These are phyloP conservation scores for Cygnus buccinator DNA, from an alignment of 2,113 vertebrate species.

Conservation along the genomic window DNA sequence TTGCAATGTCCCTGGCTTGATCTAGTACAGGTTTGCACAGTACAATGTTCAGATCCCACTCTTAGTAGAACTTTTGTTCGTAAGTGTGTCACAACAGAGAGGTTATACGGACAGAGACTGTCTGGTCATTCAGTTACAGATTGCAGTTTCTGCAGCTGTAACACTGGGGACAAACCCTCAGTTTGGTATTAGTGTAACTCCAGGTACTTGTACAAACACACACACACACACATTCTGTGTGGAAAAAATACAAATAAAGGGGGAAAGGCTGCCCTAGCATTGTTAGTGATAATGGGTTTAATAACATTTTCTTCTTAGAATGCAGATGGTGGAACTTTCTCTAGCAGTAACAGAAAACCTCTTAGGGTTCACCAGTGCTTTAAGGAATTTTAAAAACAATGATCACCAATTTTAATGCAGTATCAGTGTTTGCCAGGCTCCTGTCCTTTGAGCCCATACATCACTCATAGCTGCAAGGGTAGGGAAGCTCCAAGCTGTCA, in stretches of 20 bases:
- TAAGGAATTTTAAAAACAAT: background rate
- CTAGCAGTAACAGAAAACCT: background rate
- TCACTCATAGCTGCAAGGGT: background rate
- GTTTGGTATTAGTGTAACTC: background rate
- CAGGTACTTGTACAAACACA: background rate
- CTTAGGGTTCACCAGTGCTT: background rate
- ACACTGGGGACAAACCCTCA: background rate
- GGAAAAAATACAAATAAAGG: background rate
- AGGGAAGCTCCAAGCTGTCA: background rate
- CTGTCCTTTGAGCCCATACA: background rate
- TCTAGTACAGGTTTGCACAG: conserved; percentile 63
- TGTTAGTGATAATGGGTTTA: background rate
- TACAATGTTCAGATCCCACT: conserved; percentile 74
- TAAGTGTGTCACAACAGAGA: background rate
- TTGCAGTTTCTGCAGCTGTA: background rate
- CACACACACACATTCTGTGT: background rate
- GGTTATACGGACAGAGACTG: background rate
- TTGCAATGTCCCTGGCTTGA: conserved; percentile 78
- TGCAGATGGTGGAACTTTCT: background rate
- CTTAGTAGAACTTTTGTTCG: background rate
- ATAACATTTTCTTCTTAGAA: background rate
- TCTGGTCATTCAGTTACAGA: background rate
- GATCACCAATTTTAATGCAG: background rate
- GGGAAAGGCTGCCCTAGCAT: background rate
- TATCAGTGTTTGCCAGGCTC: background rate